phyloP scores from a whole-genome alignment of 2,888 invertebrate genomes.

The Carabus problematicus region DNA sequence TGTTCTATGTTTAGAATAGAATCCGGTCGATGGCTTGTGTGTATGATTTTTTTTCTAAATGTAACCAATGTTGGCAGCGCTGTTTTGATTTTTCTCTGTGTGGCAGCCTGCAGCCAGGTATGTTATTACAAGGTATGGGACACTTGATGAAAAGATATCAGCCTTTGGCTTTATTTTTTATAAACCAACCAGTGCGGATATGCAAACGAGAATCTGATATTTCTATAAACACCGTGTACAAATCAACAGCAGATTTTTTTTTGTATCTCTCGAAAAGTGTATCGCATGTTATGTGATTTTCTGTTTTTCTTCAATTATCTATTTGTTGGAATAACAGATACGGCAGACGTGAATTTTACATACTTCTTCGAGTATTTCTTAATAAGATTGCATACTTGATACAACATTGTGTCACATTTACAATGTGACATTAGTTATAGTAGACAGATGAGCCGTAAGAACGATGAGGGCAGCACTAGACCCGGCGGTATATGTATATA shows the following conservation, averaged over 20 bases:
- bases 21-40: too few species aligned
- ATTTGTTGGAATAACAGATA: not conserved
- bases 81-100: slow-evolving; percentile 29
- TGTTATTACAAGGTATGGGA: slow-evolving; percentile 36
- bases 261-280: not conserved
- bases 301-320: not conserved
- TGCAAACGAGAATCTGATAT: not conserved
- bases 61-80: not conserved
- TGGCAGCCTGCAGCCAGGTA: slow-evolving; percentile 8
- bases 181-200: not conserved
- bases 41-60: slow-evolving; percentile 10
- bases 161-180: slow-evolving; percentile 40
- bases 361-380: too few species aligned
- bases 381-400: too few species aligned
- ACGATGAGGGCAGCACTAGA: too few species aligned
- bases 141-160: slow-evolving; percentile 41
- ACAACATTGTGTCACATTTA: too few species aligned
- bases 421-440: too few species aligned
- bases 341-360: too few species aligned
- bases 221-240: too few species aligned
- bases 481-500: too few species aligned
- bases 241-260: not conserved
- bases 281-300: not conserved
- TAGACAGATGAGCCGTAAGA: too few species aligned
- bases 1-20: too few species aligned